Evolutionary conservation across 2,888 invertebrate genomes (phyloP), one percentile per base, ranked within the genome.

Genomic region (Drosophila borealis): DNA sequence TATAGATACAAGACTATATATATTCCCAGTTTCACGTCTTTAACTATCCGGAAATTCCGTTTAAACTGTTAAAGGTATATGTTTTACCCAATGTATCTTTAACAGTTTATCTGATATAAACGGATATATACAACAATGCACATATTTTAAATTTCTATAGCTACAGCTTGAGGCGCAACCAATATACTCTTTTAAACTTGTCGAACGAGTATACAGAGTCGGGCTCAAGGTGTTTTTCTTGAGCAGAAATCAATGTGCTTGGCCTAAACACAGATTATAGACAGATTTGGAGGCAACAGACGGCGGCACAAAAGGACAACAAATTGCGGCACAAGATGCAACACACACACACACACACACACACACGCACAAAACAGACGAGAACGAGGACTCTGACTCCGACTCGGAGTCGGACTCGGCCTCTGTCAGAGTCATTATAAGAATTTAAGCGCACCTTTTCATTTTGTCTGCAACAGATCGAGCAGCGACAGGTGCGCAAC

Each of bases 381-480:
- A n/a, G n/a, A n/a, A 39, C 37, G 36, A 46, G 59, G 59, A 66
- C 37, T 45, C 39, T 17, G 46, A 46, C 19, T 56, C 51, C 6
- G 48, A 50, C 9, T 48, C 42, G 10, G 59, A 49, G 45, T 44
- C 37, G 14, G 39, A 55, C 66, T 19, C 13, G 59, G 64, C 55
- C 67, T 29, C 29, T 29, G 29, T 29, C 69, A 75, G 80, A 88
- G 88, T 86, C 88, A 86, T 86, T 86, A 86, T 88, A 76, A 84
- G 86, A 88, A 87, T 88, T 86, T 88, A 88, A 86, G 88, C 86
- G 86, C 86, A 86, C 86, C 86, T 86, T 86, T 86, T 86, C 80
- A 81, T 78, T 78, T 73, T 57, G 79, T 70, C 73, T 70, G 71
- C 65, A 61, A 60, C 65, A 61, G 62, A 72, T 79, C 67, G 70